These are phyloP conservation scores for Athene cunicularia DNA, from an alignment of 2,113 vertebrate genomes.

Conservation along the genomic window DNA sequence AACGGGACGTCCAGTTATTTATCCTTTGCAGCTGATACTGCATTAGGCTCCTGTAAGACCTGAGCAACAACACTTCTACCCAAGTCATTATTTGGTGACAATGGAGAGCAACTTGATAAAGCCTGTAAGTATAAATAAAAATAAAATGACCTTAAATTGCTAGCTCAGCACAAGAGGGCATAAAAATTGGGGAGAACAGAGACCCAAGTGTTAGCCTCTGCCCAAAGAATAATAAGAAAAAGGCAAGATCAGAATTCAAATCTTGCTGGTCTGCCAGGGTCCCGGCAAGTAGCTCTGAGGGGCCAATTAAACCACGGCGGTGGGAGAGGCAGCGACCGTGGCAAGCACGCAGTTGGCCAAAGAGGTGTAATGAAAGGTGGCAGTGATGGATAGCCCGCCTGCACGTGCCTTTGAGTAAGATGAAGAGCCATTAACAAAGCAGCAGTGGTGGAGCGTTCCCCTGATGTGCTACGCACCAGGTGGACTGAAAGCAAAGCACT, in stretches of 20 bases:
- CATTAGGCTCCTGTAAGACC: not conserved
- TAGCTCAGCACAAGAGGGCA: constrained; percentile 11
- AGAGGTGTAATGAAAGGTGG: not conserved
- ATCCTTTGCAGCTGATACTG: not conserved
- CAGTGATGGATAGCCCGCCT: constrained; percentile 8
- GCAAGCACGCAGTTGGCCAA: not conserved
- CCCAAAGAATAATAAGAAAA: not conserved
- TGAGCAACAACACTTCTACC: not conserved
- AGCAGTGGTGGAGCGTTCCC: rapidly evolving
- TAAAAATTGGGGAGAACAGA: not conserved
- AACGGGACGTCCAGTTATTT: not conserved
- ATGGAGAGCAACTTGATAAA: not conserved
- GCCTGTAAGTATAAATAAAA: constrained; percentile 36
- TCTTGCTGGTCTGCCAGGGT: not conserved
- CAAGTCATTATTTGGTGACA: not conserved
- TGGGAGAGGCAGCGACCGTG: not conserved
- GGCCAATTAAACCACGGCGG: rapidly evolving
- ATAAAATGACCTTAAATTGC: not conserved
- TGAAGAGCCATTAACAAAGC: not conserved
- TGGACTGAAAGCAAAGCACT: not conserved
- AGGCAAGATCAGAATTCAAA: not conserved
- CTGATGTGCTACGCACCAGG: rapidly evolving
- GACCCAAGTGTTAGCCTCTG: not conserved
- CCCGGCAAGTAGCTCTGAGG: not conserved
- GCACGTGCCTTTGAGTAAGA: not conserved